Base-by-base conservation (phyloP, 2,113 vertebrate genomes). In the Chinchilla lanigera region DNA sequence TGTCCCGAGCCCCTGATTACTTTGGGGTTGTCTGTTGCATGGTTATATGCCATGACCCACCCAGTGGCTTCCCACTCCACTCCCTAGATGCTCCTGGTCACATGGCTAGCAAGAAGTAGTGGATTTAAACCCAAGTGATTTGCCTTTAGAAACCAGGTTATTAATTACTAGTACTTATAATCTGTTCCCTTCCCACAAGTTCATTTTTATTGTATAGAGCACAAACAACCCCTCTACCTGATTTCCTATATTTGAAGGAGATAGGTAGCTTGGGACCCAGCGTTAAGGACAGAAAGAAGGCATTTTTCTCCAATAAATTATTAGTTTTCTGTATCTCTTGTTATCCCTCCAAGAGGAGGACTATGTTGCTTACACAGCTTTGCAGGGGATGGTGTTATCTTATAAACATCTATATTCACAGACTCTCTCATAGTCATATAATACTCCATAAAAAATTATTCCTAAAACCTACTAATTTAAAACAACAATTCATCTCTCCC, bases 121-220 rank as follows among this genome's bases (percentile, higher is more conserved):
- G 33, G 33, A 75, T 73, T 19, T 86, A 38, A 90, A 56, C 65
- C 14, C 38, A 56, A 83, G 30, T 22, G 52, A 17, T 73, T 89
- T 86, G 65, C 35, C 60, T 75, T 86, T 93, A 90, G 44, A 73
- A 96, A 69, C 50, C 30, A 87, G n/a, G 38, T 61, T 86, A 86
- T 77, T 41, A 86, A 65, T 30, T 58, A 38, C 24, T 86, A 9
- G 44, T 93, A 24, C 6, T 69, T 38, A 26, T 1, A 69, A 52
- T 94, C 58, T 54, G 44, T 63, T 65, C 35, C 19, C 19, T 88
- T 93, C 71, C 71, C 14, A 60, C 26, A 47, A 52, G 14, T 52
- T 84, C 11, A 14, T 75, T 63, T 97, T 92, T 65, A 47, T 80
- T 63, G 44, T 50, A 33, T 2, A 77, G 80, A 56, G 84, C 50